Evolutionary conservation across 2,113 vertebrate species (phyloP), one percentile per base, ranked within the genome.

Genomic region (Gymnarchus niloticus): DNA sequence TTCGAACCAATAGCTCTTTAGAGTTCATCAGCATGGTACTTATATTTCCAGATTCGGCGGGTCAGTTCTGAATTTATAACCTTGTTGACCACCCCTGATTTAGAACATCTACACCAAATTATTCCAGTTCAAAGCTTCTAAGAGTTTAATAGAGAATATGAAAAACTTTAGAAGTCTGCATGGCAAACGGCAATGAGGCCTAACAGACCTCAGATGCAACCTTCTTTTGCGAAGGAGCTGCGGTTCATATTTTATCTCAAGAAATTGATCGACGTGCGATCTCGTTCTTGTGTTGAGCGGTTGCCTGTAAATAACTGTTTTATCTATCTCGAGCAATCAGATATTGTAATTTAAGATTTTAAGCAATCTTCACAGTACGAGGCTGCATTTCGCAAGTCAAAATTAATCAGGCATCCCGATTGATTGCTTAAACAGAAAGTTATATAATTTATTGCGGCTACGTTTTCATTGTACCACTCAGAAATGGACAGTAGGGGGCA

Each of bases 401-500:
- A 73, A 73, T 73, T 69, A 69, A 69, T 14, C 0, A 5, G 3
- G 28, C 28, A 17, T 4, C 28, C 28, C 61, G 61, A 52, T 12
- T 52, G 51, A 52, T 52, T 52, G 51, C 14, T 69, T 69, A 14
- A 25, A 12, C 0, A 14, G 1, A 65, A 3, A 33, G 0, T 33
- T 65, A 10, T 17, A 14, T 65, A 37, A 17, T 73, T 73, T 37
- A 25, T 14, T 2, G 33, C 10, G 3, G 5, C 33, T 21, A n/a
- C 76, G 9, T 10, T 78, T 78, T 17, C 23, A 78, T 78, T 78
- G 44, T 48, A 10, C 21, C 2, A 78, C 23, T 23, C 44, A 73
- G 65, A 33, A 73, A 73, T 37, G 41, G 19, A 57, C 86, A 76
- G 54, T 84, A 87, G 87, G 65, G 59, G 87, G 87, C 84, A 85